These are phyloP conservation scores for Drosophila santomea DNA, from an alignment of 1,140 invertebrate species.

Conservation along the genomic window DNA sequence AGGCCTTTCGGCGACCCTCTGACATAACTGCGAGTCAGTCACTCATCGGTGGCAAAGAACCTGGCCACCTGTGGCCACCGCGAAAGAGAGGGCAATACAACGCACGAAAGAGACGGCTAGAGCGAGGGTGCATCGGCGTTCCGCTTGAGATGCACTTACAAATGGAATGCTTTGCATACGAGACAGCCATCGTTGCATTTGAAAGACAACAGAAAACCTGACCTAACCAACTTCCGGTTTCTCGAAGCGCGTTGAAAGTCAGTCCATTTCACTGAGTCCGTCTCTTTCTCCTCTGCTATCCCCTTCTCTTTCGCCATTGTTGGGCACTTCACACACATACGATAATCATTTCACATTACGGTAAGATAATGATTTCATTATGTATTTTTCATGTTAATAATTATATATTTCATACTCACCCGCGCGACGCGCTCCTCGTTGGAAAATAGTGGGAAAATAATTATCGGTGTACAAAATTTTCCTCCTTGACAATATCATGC, in stretches of 20 bases:
- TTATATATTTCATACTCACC: constrained; percentile 53
- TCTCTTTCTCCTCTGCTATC: neutral
- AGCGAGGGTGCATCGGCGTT: constrained; percentile 52
- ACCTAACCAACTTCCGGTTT: constrained; percentile 62
- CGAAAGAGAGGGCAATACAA: neutral
- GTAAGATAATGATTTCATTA: constrained; percentile 82
- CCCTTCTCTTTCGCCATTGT: constrained; percentile 63
- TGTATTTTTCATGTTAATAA: constrained; percentile 83
- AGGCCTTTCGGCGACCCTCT: constrained; percentile 18
- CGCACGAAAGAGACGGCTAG: neutral
- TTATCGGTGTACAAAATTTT: constrained; percentile 80
- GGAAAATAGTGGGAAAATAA: constrained; percentile 78
- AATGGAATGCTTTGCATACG: constrained; percentile 65
- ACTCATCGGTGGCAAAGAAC: constrained; percentile 61
- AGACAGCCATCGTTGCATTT: neutral
- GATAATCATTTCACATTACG: constrained; percentile 82
- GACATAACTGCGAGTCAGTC: constrained; percentile 75
- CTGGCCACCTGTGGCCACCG: constrained; percentile 62
- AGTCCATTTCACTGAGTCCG: constrained; percentile 1
- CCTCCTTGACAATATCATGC: constrained; percentile 64
- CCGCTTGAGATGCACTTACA: constrained; percentile 61
- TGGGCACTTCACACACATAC: constrained; percentile 71
- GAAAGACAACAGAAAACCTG: constrained; percentile 52
- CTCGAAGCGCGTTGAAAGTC: constrained; percentile 37
- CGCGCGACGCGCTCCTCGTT: neutral